A percentile compares a stretch with the other conserved stretches of the same genome.
Evolutionary conservation across 2,113 vertebrate species (phyloP).

Genomic region (Sciurus niger): DNA sequence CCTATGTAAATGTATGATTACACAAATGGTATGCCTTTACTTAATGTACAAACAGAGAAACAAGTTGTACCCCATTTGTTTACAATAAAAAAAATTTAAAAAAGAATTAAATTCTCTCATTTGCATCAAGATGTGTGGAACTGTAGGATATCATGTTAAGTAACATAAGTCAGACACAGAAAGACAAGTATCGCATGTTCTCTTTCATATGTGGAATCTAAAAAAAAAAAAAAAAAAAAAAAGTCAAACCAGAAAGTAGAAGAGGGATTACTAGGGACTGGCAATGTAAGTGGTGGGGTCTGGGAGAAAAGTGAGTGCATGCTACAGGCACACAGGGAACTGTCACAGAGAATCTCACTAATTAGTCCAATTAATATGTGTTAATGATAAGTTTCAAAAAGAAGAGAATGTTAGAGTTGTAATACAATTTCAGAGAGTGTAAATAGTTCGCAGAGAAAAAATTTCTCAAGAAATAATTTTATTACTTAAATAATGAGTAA

Average conservation of each 20-base stretch:
- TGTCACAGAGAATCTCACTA: neutral
- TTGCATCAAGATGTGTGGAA: neutral
- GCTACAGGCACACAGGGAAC: no score
- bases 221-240: neutral
- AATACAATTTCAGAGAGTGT: neutral
- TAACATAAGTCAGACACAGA: neutral
- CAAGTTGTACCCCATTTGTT: no score
- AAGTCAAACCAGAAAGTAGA: neutral
- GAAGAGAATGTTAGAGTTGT: neutral
- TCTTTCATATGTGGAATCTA: neutral
- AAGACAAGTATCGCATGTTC: neutral
- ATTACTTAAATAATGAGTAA: constrained; percentile 2
- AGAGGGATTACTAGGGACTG: neutral
- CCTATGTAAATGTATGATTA: no score
- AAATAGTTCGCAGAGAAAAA: constrained; percentile 46
- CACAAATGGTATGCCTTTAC: no score
- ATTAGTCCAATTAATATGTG: neutral
- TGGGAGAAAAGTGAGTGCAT: neutral
- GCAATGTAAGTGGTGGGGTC: neutral
- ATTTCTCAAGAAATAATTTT: neutral
- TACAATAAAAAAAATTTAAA: no score
- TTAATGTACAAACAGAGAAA: no score
- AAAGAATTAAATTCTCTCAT: neutral
- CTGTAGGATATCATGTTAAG: neutral
- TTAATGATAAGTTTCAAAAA: neutral